A percentile compares a stretch with the other conserved stretches of the same genome.
Conservation (phyloP, 2,797 vertebrate species). For the Anguilla anguilla region DNA sequence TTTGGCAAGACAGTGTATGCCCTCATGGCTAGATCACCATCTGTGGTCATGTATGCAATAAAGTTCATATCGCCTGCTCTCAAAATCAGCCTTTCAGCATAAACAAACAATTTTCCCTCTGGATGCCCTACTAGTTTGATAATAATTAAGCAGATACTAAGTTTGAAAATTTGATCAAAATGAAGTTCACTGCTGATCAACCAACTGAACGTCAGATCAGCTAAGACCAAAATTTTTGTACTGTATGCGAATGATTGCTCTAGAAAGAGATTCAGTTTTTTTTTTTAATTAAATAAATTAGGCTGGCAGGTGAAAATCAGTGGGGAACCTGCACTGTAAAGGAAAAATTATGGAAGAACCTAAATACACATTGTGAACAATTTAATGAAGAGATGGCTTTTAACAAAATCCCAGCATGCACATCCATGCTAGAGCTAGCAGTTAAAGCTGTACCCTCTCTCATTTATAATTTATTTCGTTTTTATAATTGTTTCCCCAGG, state of each 20-base stretch:
- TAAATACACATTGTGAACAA: no score
- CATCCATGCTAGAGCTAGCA: neutral
- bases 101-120: neutral
- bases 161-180: neutral
- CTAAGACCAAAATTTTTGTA: no score
- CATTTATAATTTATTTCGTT: neutral
- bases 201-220: no score
- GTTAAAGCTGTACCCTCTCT: neutral
- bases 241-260: no score
- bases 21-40: neutral
- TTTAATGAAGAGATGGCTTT: no score
- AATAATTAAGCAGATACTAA: neutral
- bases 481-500: neutral
- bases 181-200: neutral
- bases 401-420: neutral
- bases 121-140: neutral
- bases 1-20: neutral
- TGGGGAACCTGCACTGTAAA: no score
- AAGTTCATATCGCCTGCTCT: neutral
- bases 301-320: no score
- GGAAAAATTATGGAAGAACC: no score
- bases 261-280: no score
- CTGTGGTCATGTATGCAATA: neutral
- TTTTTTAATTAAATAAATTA: no score
- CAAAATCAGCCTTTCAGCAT: neutral